phyloP scores from a whole-genome alignment of 2,113 vertebrate species.

The Heterocephalus glaber region DNA sequence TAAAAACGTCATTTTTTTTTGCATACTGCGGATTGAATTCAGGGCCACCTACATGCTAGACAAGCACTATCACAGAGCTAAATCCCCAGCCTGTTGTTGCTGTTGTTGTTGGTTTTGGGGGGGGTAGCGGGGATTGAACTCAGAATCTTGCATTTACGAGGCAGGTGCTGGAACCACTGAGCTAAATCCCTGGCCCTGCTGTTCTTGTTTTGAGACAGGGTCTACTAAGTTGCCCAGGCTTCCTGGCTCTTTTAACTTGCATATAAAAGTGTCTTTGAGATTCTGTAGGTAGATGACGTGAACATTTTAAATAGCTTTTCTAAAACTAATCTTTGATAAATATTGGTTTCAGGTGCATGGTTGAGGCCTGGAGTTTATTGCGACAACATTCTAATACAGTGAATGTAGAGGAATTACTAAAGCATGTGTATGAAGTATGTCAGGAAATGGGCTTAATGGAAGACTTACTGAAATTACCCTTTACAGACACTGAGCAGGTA shows the following conservation, averaged over 20 bases:
- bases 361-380: slow-evolving; percentile 93
- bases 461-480: slow-evolving; percentile 94
- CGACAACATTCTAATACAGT: slow-evolving; percentile 89
- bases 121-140: no score
- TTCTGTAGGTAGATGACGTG: background rate
- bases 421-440: slow-evolving; percentile 91
- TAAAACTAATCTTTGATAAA: slow-evolving; percentile 38
- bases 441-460: slow-evolving; percentile 94
- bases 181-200: background rate
- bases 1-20: background rate
- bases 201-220: background rate
- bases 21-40: background rate
- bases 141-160: no score
- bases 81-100: background rate
- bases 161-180: no score
- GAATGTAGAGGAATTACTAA: slow-evolving; percentile 90
- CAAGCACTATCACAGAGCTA: background rate
- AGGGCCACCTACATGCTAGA: background rate
- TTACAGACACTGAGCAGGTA: slow-evolving; percentile 92
- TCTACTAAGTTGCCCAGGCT: background rate
- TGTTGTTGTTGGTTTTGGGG: no score
- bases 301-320: background rate
- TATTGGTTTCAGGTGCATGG: slow-evolving; percentile 88
- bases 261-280: background rate
- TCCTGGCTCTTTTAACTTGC: background rate